Percentiles rank a stretch among this genome's conserved stretches.
phyloP scores from a whole-genome alignment of 37 sponge, comb jelly and placozoan species.

The Hexactinellida sp. region DNA sequence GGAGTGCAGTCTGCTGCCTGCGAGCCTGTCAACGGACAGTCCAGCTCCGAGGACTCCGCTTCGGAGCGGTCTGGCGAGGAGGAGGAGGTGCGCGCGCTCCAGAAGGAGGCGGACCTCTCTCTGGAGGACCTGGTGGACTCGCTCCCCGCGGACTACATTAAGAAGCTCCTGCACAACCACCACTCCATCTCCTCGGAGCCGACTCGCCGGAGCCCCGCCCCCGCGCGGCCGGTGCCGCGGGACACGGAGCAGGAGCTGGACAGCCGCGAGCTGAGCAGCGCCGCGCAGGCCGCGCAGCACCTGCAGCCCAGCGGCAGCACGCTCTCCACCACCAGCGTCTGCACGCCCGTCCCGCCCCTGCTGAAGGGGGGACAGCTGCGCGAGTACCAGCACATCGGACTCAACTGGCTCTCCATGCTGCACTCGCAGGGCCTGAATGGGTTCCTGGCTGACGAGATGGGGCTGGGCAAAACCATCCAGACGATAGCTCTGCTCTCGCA shows the following conservation, averaged over 20 bases:
- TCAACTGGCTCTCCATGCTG: constrained; percentile 97
- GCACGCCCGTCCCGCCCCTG: constrained; percentile 86
- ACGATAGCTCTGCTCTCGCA: constrained; percentile 95
- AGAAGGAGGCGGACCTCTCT: constrained; percentile 68
- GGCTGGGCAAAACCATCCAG: constrained; percentile 85
- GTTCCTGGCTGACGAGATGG: constrained; percentile 99
- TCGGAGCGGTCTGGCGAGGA: constrained; percentile 36
- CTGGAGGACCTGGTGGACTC: constrained; percentile 62
- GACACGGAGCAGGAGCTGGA: neutral
- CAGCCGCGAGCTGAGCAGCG: constrained; percentile 52
- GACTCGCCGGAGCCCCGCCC: neutral
- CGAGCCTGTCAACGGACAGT: neutral
- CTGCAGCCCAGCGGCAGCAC: constrained; percentile 83
- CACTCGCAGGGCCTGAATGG: constrained; percentile 80
- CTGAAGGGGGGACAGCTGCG: constrained; percentile 62
- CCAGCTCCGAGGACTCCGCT: neutral
- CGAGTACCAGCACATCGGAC: constrained; percentile 98
- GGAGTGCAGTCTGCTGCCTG: neutral
- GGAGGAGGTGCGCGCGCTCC: constrained; percentile 50
- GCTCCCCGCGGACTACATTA: constrained; percentile 50
- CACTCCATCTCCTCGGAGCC: neutral
- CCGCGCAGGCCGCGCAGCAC: constrained; percentile 66
- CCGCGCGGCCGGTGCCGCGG: neutral
- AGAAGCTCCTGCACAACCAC: constrained; percentile 11
- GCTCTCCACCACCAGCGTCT: constrained; percentile 68